Evolutionary conservation across 2,797 vertebrate genomes (phyloP).

Genomic region (Ctenopoma kingsleyae): DNA sequence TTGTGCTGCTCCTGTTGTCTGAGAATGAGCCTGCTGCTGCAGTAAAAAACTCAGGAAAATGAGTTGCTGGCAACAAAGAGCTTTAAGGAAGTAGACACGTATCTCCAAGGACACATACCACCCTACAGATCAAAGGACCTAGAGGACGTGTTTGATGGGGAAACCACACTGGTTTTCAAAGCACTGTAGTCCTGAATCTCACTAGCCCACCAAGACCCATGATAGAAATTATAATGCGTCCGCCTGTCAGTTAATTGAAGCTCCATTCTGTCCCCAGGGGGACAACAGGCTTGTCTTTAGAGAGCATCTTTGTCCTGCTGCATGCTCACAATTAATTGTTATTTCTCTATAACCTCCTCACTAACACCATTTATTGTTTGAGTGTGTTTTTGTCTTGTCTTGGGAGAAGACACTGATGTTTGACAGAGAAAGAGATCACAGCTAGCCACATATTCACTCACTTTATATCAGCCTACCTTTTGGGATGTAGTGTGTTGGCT

Average conservation of each 20-base stretch:
- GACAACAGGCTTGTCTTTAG: conserved; percentile 63
- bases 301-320: conserved; percentile 71
- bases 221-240: conserved; percentile 76
- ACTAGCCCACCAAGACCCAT: conserved; percentile 65
- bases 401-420: conserved; percentile 63
- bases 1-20: conserved; percentile 45
- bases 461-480: conserved; percentile 55
- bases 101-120: conserved; percentile 86
- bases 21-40: conserved; percentile 52
- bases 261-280: conserved; percentile 65
- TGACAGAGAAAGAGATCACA: conserved; percentile 74
- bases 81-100: conserved; percentile 77
- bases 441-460: conserved; percentile 47
- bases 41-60: conserved; percentile 73
- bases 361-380: conserved; percentile 59
- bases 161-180: conserved; percentile 82
- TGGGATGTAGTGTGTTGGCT: conserved; percentile 54
- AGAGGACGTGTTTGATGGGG: conserved; percentile 82
- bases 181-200: conserved; percentile 72
- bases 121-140: conserved; percentile 81
- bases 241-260: conserved; percentile 84
- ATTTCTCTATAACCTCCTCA: conserved; percentile 70
- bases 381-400: conserved; percentile 62
- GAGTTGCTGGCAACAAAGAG: conserved; percentile 77
- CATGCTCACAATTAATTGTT: conserved; percentile 72